Base-by-base conservation (phyloP, 2,113 vertebrate genomes). In the Chlorodrepanis virens region DNA sequence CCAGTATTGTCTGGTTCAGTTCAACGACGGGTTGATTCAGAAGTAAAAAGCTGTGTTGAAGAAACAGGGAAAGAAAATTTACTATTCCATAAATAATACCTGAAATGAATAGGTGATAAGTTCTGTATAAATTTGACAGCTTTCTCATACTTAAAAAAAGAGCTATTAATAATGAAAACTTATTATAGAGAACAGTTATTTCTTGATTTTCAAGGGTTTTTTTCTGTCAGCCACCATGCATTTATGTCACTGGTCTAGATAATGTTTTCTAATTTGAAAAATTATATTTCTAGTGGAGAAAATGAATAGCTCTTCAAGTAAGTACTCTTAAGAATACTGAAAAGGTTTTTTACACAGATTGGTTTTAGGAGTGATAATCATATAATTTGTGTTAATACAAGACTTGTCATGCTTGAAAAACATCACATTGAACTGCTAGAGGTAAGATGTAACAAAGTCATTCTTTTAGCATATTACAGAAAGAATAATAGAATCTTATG, bases 71-170 rank as follows among this genome's bases (percentile, higher is more conserved):
- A 59, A 57, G 3, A 60, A 44, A n/a, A 35, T 80, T 53, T 65
- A 8, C 5, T 8, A 3, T 74, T 64, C 37, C 28, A 3, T 80
- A 69, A 89, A 44, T 35, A 77, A 86, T 92, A 94, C 40, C 35
- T 89, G 19, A 37, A 92, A 40, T 83, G 53, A 68, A 61, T 59
- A 80, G 33, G 9, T 39, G 18, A 68, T 86, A 6, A 63, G 42
- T 93, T 88, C 65, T 89, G 18, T 75, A 22, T 94, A 68, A 67
- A 86, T 95, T 94, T 93, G 81, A 85, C 21, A 91, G 47, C 31
- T 94, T 96, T 79, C 44, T 57, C 42, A 13, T 84, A 31, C 29
- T 85, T 95, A 33, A 50, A 87, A 76, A 68, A 88, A 49, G 47
- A 65, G 27, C 4, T 85, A 28, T 77, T 95, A 71, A 85, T 93